Evolutionary conservation across 1,140 invertebrate genomes (phyloP), one percentile per base, ranked within the genome.

Genomic region (Alviniconcha marisindica): DNA sequence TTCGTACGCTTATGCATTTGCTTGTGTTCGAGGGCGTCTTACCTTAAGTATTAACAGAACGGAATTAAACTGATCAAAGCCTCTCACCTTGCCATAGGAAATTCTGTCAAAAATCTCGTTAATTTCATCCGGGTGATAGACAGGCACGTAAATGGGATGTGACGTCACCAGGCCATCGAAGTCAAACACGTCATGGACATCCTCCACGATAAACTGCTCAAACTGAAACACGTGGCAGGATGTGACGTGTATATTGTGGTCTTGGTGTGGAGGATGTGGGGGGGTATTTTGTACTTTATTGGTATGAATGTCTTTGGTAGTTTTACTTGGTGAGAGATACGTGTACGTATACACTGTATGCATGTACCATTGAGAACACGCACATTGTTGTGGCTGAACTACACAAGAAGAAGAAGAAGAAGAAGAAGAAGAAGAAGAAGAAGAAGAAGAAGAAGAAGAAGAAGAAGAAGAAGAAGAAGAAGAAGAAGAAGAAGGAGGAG

Each of bases 101-200:
- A 99, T 99, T 71, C 95, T 94, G 92, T 99, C 98, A 92, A 99
- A 99, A 81, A 99, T 97, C 92, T 98, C 97, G 85, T 96, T 96
- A 14, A 99, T 98, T 93, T 99, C 97, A 89, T 97, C 96, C 0
- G 97, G 97, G 93, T 98, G 96, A 1, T 95, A 94, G 1, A 99
- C 97, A 85, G 96, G 95, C 1, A 97, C 95, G 0, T 97, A 97
- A 86, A 99, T 97, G 28, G 97, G 97, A 28, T 91, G 90, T 74
- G 97, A 98, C 0, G 97, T 96, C 51, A 96, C 96, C 4, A 98
- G 93, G 3, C 96, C 95, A 91, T 99, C 98, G 77, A 97, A 92
- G 60, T 94, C 95, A 87, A 99, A 96, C 0, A 97, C 97, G 81
- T 95, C 95, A 85, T 98, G 97, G 31, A 98, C 89, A 87, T 97